Evolutionary conservation across 2,888 invertebrate genomes (phyloP), one percentile per base, ranked within the genome.

Genomic region (Nemoura dubitans): DNA sequence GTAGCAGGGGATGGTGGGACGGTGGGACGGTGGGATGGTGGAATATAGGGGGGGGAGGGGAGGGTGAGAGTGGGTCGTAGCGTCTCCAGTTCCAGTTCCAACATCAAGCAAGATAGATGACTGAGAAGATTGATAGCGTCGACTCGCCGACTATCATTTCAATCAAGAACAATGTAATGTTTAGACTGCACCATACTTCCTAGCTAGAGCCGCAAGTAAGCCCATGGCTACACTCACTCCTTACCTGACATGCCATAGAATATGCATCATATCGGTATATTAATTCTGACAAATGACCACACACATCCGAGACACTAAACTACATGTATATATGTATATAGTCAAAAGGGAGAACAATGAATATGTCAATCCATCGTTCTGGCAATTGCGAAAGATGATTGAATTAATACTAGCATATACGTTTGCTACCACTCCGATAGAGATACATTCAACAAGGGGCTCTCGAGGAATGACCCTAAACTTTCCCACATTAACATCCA

Each of bases 71-170:
- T 59, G 59, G 59, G 59, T 59, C 59, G 59, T 3, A 21, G 3
- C 59, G 59, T 59, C 59, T 59, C 59, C 59, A 21, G 59, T 59
- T 59, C 59, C 59, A 59, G 59, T 59, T 59, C 59, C 59, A 59
- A 59, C 59, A 59, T 10, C 59, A 59, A 59, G 76, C 26, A 43
- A 86, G 87, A 42, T 29, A 86, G 85, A 81, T 43, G 81, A 26
- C 85, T 76, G 21, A 42, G 83, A 43, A 83, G 83, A 83, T 83
- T 83, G 83, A 83, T 42, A 42, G 83, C 83, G 14, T 30, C 0
- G 28, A 78, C 29, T 30, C 27, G 81, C 6, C 81, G 28, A 27
- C 81, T 81, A 30, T 81, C 30, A 29, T 81, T 81, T 81, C 81
- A 81, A 81, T 81, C 81, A 29, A 29, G 81, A 59, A 59, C 81